Conservation (phyloP, 2,113 vertebrate species). For the Climacteris rufus region DNA sequence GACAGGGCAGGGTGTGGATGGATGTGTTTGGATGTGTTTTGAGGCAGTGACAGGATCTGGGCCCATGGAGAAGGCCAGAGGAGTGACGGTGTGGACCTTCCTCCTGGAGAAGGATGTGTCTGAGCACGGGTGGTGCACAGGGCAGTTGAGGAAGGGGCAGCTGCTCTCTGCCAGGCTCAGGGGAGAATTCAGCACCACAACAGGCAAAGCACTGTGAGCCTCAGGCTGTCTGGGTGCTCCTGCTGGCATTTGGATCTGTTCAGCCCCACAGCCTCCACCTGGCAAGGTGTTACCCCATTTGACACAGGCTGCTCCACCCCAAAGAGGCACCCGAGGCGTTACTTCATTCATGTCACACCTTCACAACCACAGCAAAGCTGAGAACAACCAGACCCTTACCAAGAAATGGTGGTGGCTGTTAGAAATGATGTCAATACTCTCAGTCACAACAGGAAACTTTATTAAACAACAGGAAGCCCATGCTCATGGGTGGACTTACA, state of each 20-base stretch:
- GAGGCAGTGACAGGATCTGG: neutral
- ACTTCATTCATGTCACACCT: neutral
- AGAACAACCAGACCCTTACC: neutral
- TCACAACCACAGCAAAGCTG: neutral
- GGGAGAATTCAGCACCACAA: neutral
- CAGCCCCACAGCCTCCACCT: neutral
- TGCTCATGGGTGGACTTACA: neutral
- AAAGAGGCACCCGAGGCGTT: neutral
- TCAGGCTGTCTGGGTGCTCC: neutral
- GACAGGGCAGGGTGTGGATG: neutral
- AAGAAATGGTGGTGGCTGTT: neutral
- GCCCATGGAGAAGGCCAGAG: neutral
- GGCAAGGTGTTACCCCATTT: neutral
- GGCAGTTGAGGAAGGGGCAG: neutral
- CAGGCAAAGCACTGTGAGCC: neutral
- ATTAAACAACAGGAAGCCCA: slow-evolving; percentile 62
- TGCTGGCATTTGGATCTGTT: neutral
- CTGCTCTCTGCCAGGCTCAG: neutral
- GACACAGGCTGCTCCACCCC: neutral
- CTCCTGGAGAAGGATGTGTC: neutral
- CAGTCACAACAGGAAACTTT: slow-evolving; percentile 51
- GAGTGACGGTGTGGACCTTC: neutral
- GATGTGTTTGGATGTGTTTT: neutral
- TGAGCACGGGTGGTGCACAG: neutral
- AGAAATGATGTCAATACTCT: neutral